These are phyloP conservation scores for Cyphomyrmex costatus DNA, from an alignment of 1,140 invertebrate genomes.

Conservation along the genomic window DNA sequence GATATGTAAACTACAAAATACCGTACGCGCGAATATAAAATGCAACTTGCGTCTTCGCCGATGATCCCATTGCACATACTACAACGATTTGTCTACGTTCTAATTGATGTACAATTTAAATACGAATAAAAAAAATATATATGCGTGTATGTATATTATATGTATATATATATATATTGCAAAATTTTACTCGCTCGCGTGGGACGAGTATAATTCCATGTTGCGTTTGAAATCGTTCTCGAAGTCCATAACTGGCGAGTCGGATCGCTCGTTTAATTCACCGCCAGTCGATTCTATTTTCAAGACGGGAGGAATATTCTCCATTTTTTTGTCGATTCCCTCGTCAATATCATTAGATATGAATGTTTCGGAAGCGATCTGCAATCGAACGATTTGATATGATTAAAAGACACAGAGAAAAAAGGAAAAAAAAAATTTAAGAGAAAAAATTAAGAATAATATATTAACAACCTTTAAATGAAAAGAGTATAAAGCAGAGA, in stretches of 20 bases:
- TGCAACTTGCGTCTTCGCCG: conserved; percentile 78
- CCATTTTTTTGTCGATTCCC: conserved; percentile 66
- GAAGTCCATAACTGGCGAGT: conserved; percentile 68
- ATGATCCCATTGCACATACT: conserved; percentile 79
- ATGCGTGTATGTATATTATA: conserved; percentile 11
- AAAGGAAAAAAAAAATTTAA: background rate
- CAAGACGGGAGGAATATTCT: conserved; percentile 61
- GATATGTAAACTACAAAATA: conserved; percentile 86
- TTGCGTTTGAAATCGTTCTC: conserved; percentile 72
- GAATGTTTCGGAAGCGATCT: conserved; percentile 71
- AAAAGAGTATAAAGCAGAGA: background rate
- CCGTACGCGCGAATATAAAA: conserved; percentile 83
- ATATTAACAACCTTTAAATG: background rate
- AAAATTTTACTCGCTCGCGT: conserved; percentile 47
- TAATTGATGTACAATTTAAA: conserved; percentile 76
- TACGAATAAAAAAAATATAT: conserved; percentile 77
- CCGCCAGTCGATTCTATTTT: conserved; percentile 67
- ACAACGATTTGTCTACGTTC: conserved; percentile 70
- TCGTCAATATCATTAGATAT: conserved; percentile 69
- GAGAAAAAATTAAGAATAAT: background rate
- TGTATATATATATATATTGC: conserved; percentile 65
- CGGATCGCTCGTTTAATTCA: conserved; percentile 63
- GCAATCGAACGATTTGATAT: background rate
- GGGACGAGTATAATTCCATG: conserved; percentile 39
- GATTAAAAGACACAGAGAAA: background rate